Base-by-base conservation (phyloP, 2,113 vertebrate genomes). In the Clarias macrocephalus region DNA sequence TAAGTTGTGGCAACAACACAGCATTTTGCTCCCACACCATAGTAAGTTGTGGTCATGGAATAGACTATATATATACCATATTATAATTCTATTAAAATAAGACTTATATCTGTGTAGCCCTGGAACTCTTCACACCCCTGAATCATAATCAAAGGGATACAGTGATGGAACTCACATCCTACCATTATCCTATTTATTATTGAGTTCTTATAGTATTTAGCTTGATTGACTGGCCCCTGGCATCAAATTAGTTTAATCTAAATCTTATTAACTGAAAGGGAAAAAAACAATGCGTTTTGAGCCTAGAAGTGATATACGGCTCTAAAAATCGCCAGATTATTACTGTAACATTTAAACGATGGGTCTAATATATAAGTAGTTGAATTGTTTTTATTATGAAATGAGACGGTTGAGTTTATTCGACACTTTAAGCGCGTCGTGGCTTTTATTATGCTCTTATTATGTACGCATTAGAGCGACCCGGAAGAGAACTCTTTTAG, bases 401-500 rank as follows among this genome's bases (percentile, higher is more conserved):
- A 28, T 18, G 28, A 30, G 7, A 7, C 16, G 3, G 6, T 59
- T 16, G 9, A 33, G 21, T 18, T 10, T 4, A 57, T 33, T 60
- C 10, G 2, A 79, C 8, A 57, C 0, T 30, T 4, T 6, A 72
- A 72, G 2, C 25, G 8, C 5, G 15, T 42, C 37, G 5, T 13
- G 37, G 11, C 11, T 15, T 48, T 42, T 25, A 6, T 52, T 6
- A 23, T 16, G 68, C 90, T 91, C 65, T 91, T 91, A 88, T 89
- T 91, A 52, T 91, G 87, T 70, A 60, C 15, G 42, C 21, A 10
- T 19, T 54, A 21, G 3, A 37, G 48, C 80, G 63, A 94, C 94
- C 94, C 92, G 95, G 95, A 94, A 94, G 92, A 83, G 52, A 60
- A 83, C 42, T 18, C 18, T 37, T 73, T 52, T 80, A 80, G 80